Base-by-base conservation (phyloP, 2,113 vertebrate genomes). In the Perccottus glenii region DNA sequence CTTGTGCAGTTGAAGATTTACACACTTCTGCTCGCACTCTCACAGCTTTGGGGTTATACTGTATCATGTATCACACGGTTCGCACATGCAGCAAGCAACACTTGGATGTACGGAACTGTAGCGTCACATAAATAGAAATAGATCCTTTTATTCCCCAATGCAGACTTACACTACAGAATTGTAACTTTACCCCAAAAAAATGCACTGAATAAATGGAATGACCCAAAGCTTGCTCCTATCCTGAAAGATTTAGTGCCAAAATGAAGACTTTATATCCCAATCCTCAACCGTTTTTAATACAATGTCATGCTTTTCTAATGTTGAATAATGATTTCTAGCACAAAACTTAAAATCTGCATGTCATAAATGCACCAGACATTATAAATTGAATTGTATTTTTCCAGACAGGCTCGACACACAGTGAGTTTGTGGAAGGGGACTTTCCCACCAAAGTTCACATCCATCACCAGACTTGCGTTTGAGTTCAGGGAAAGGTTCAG, bases 1-100 rank as follows among this genome's bases (percentile, higher is more conserved):
- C 36, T 45, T 69, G 67, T 73, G 70, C 67, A 74, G 70, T 52
- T 35, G 5, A 64, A 78, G 68, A 83, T 82, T 86, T 82, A 86
- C 66, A 64, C 71, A 50, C 63, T 44, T 68, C 66, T 76, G 33
- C 44, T 62, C 51, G 43, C 62, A 40, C 8, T 40, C 38, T 75
- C 73, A 27, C 19, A 57, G 77, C 81, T 76, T 32, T 42, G 0
- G 67, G 64, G 67, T 79, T 81, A 77, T 73, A 70, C 78, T 38
- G 55, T 43, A 5, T 59, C 68, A 80, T 58, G 50, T 27, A 2
- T 27, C 19, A 27, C 70, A 62, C 64, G 44, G 50, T 64, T 70
- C 52, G 61, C 75, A 58, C 19, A 35, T 53, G 9, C 58, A 40
- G 59, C 64, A 58, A 52, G 76, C 32, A 42, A 62, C 71, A 40